These are phyloP conservation scores for Neodon shergylaensis DNA, from an alignment of 2,113 vertebrate species.

Conservation along the genomic window DNA sequence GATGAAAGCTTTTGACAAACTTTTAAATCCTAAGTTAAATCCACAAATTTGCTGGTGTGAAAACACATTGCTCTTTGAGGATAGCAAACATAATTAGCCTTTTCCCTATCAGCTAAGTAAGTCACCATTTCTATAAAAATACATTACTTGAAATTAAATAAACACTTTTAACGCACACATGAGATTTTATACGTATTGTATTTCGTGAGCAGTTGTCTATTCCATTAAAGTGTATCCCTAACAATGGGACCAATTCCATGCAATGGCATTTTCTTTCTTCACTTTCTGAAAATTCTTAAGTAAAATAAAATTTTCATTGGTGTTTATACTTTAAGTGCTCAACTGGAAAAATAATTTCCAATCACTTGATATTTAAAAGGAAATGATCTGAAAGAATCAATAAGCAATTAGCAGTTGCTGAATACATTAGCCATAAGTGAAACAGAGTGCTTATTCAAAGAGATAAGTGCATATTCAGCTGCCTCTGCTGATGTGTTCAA, in stretches of 20 bases:
- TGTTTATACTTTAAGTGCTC: neutral
- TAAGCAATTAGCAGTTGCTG: neutral
- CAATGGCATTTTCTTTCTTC: neutral
- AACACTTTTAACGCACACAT: neutral
- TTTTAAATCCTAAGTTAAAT: neutral
- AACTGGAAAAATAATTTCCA: slow-evolving; percentile 7
- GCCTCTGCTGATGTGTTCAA: neutral
- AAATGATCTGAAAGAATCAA: neutral
- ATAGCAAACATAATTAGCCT: neutral
- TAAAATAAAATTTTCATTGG: neutral
- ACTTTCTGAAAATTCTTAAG: neutral
- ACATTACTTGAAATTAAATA: neutral
- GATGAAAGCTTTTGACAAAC: neutral
- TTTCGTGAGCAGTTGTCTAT: neutral
- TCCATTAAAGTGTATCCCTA: neutral
- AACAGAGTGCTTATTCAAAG: neutral
- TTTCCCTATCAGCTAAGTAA: neutral
- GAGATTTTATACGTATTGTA: neutral
- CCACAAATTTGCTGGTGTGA: neutral
- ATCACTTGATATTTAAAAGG: neutral
- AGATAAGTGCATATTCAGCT: neutral
- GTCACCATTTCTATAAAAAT: neutral
- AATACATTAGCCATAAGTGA: slow-evolving; percentile 6
- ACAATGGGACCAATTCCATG: neutral
- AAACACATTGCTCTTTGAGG: neutral